Evolutionary conservation across 2,113 vertebrate genomes (phyloP).

Genomic region (Entelurus aequoreus): DNA sequence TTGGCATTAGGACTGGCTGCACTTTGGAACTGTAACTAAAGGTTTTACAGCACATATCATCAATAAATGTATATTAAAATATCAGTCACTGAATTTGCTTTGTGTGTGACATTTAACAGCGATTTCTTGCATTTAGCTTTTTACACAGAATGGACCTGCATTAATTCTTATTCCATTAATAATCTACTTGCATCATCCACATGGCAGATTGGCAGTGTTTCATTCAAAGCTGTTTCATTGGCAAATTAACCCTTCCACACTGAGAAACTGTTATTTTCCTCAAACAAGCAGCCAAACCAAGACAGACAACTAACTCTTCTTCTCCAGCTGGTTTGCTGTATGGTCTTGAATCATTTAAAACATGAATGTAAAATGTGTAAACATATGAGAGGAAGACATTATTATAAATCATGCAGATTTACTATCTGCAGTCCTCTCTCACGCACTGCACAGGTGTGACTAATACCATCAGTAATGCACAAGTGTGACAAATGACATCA

Average conservation of each 20-base stretch:
- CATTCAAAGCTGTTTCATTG: conserved; percentile 37
- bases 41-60: too few species aligned
- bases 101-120: too few species aligned
- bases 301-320: conserved; percentile 33
- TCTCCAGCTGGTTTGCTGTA: conserved; percentile 35
- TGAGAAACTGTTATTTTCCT: conserved; percentile 12
- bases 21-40: too few species aligned
- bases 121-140: too few species aligned
- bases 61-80: too few species aligned
- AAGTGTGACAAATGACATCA: conserved; percentile 11
- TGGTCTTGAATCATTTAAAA: conserved; percentile 21
- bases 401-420: conserved; percentile 6
- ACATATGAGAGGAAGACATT: not conserved
- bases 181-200: conserved; percentile 17
- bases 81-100: too few species aligned
- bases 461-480: conserved; percentile 8
- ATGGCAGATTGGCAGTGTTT: conserved; percentile 32
- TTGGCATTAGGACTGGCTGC: too few species aligned
- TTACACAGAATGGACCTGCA: not conserved
- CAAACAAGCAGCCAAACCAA: conserved; percentile 30
- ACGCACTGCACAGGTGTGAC: conserved; percentile 11
- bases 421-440: conserved; percentile 2
- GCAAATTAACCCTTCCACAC: conserved; percentile 21
- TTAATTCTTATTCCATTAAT: conserved; percentile 8
- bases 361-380: conserved; percentile 5